Conservation (phyloP, 2,797 vertebrate genomes). For the Gallinago nigripennis region DNA sequence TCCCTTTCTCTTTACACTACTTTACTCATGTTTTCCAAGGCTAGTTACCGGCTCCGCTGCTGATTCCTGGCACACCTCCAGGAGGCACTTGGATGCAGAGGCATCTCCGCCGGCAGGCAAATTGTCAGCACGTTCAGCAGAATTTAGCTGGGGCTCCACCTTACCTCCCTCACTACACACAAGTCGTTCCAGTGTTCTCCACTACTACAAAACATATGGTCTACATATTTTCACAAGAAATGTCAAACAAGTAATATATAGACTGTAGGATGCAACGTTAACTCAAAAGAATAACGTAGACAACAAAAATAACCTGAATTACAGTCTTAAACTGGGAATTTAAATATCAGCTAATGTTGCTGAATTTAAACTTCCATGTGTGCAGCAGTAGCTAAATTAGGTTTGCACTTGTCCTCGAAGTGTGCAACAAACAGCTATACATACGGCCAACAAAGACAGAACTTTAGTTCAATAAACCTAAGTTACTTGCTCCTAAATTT, state of each 20-base stretch:
- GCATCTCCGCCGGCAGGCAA: neutral
- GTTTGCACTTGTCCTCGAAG: neutral
- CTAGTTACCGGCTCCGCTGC: neutral
- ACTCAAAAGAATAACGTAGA: neutral
- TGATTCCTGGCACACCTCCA: neutral
- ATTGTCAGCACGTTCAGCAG: neutral
- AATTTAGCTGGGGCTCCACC: neutral
- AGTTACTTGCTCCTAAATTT: neutral
- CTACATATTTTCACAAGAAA: neutral
- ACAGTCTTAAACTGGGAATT: neutral
- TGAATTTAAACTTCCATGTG: neutral
- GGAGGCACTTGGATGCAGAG: neutral
- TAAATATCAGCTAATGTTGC: neutral
- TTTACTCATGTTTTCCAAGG: neutral
- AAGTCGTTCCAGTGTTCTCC: neutral
- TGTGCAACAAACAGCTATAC: neutral
- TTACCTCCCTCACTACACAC: neutral
- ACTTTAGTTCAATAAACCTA: neutral
- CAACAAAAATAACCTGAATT: neutral
- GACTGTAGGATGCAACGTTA: neutral
- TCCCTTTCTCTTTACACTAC: neutral
- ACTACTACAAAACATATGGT: accelerated
- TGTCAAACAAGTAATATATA: neutral
- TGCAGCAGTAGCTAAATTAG: neutral
- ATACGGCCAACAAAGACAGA: neutral